Evolutionary conservation across 2,113 vertebrate genomes (phyloP), one percentile per base, ranked within the genome.

Genomic region (Natator depressus): DNA sequence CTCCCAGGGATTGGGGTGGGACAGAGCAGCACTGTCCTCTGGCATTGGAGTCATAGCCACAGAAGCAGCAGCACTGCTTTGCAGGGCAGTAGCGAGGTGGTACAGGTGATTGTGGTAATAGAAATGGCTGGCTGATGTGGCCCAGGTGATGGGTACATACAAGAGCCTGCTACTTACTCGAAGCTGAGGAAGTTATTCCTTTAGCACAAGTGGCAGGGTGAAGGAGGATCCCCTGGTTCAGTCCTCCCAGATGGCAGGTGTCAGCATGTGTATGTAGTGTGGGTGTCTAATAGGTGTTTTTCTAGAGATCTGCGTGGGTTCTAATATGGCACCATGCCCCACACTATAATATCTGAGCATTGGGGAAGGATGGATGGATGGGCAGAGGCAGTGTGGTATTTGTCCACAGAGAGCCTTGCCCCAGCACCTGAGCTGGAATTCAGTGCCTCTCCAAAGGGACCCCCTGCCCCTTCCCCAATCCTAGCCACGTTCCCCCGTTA

Each of bases 81-180:
- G 82, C 38, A 79, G 14, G 31, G 2, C 4, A 75, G 35, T 24
- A 5, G 88, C 59, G 62, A 75, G 31, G 65, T 50, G 80, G 3
- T 35, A 55, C 20, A 80, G 29, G 24, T 72, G 72, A 1, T 12
- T 6, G 8, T 8, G 82, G 55, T 38, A 83, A 4, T 29, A 47
- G 90, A 49, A 72, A 51, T 82, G 87, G 4, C 14, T 42, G 6
- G 65, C 80, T 54, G 1, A 42, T 1, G 0, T 2, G 0, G 54
- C 4, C 57, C 10, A 19, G 20, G 51, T 25, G 6, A 6, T 10
- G 22, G 80, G 2, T 53, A 57, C 38, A 19, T 20, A 25, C 20
- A 8, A 50, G 80, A n/a, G n/a, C n/a, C 35, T 54, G 81, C 31
- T 42, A 20, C 20, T 75, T 47, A 20, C 20, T 75, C 0, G 2